Base-by-base conservation (phyloP, 2,797 vertebrate genomes). In the Enteromius afrohamiltoni region DNA sequence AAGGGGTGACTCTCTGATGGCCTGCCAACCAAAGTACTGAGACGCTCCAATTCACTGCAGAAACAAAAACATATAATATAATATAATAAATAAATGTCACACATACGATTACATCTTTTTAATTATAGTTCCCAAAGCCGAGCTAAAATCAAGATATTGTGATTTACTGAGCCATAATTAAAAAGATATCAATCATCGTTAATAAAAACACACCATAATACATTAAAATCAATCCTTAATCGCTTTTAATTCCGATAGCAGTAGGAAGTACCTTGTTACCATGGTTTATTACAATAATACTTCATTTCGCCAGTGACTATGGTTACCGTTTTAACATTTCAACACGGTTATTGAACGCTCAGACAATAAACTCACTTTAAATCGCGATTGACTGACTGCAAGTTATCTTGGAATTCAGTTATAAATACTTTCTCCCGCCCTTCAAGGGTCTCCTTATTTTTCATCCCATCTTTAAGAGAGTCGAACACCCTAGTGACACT, bases 1-100 rank as follows among this genome's bases (percentile, higher is more conserved):
- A 99, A 95, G 1, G 98, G 98, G 13, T 98, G 97, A 73, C 97
- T 98, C 91, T 99, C 98, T 0, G 98, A 99, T 0, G 98, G 97
- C 14, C 98, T 96, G n/a, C 98, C 98, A 0, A 99, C 98, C 4
- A 99, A 90, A 83, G 96, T 97, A 80, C 97, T 98, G 64, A 99
- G 95, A 29, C 97, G 96, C 42, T 99, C 98, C 94, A 99, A 78
- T 64, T 99, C 98, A 90, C 98, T 95, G 82, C 26, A 79, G 6
- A 83, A 37, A 67, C 47, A 77, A 31, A n/a, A n/a, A n/a, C n/a
- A n/a, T n/a, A n/a, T n/a, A n/a, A n/a, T n/a, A n/a, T n/a, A n/a
- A n/a, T n/a, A n/a, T 23, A 14, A 42, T 21, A 47, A 58, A 76
- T 40, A 0, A 76, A 47, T 11, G 58, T 77, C 55, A 62, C 14